Evolutionary conservation across 2,113 vertebrate species (phyloP), one percentile per base, ranked within the genome.

Genomic region (Neogobius melanostomus): DNA sequence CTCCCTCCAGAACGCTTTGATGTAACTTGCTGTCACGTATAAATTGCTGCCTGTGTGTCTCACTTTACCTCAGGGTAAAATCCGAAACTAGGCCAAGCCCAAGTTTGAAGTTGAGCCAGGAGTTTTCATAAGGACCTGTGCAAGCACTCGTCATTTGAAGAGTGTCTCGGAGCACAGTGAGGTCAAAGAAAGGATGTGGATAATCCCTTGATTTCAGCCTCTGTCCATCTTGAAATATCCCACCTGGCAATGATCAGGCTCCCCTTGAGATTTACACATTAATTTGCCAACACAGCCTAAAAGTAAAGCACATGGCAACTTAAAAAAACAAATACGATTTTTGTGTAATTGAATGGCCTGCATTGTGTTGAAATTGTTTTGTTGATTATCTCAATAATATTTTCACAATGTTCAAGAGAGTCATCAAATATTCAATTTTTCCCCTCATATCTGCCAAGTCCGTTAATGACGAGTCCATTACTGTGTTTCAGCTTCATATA

Each of bases 161-260:
- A 59, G 3, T 46, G 71, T 54, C 16, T 21, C 8, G 4, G 17
- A 76, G 73, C 76, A 82, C 43, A 46, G 14, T 43, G 66, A 66
- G 80, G 78, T 68, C 53, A 77, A 84, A 36, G 57, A 75, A 75
- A 70, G 57, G 74, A 80, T 81, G 28, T 36, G 28, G 28, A 36
- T 77, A 79, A 54, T 73, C 69, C 49, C 9, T 16, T 50, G 72
- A 76, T 74, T 71, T 80, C 61, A 17, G 17, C 74, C 45, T 56
- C 49, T 78, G 69, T 68, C 64, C 36, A 62, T 50, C 68, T 72
- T 21, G 17, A 11, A 5, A 83, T 71, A 83, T 74, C 78, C 64
- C 53, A 62, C 56, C 67, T 71, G 68, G 28, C 28, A 65, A 71
- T 66, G 28, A 81, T 82, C 76, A 28, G 48, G 51, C 73, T 65